Base-by-base conservation (phyloP, 2,888 invertebrate species). In the Malthinus flaveolus region DNA sequence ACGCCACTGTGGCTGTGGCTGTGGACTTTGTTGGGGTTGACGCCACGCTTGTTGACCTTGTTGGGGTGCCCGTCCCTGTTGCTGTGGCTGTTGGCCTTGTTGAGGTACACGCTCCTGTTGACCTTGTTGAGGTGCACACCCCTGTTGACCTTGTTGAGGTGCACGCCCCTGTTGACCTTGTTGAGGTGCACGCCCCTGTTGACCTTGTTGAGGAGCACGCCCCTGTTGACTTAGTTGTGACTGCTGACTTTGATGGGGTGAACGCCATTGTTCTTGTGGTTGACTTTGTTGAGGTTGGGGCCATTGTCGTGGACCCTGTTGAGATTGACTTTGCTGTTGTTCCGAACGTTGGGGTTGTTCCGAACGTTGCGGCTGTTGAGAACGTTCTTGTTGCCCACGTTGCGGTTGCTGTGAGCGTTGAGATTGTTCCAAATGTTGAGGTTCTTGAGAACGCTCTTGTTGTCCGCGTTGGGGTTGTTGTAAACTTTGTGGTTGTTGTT, bases 401-500 rank as follows among this genome's bases (percentile, higher is more conserved):
- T 23, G 23, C 3, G 23, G 5, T 23, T 23, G 23, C 5, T 23
- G 23, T 23, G 23, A 23, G 5, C 23, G 23, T 23, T 23, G 3
- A 3, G 23, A 5, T 23, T 2, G 23, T 5, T 5, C 23, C n/a
- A n/a, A n/a, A 5, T 23, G 23, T 5, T 3, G 23, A 5, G 23
- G 3, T 23, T 23, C 3, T 23, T 23, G 23, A 3, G 5, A 23
- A 23, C 23, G 23, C 5, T 23, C 23, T 23, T 23, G 23, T 23
- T 2, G 23, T 23, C 23, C 23, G 5, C 23, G 23, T 23, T 23
- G 23, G 5, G 23, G 23, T 23, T 23, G 23, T 23, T 23, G 23
- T 23, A 5, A 23, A 23, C 34, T 3, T 37, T 37, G 46, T 54
- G 32, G 60, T 44, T 33, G 45, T 39, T 49, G 56, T 56, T 48